Evolutionary conservation across 2,888 invertebrate species (phyloP).

Genomic region (Leptarthrus brevirostris): DNA sequence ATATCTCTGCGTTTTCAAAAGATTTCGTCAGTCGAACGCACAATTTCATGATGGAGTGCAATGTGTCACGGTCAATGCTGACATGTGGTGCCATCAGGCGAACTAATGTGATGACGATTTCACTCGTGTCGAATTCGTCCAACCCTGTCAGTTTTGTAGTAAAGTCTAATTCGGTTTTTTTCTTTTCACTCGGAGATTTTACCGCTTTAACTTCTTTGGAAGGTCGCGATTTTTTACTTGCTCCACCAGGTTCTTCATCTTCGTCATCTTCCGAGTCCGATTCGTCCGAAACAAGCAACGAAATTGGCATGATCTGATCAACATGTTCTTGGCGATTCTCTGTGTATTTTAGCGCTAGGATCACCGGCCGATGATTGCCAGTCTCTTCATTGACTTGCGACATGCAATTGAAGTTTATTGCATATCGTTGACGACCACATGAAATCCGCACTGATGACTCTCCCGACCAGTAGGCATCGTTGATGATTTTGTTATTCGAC

Average conservation of each 20-base stretch:
- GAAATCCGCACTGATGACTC: conserved; percentile 77
- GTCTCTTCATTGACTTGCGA: conserved; percentile 86
- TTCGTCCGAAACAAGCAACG: conserved; percentile 10
- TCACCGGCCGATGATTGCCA: conserved; percentile 82
- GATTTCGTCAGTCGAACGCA: conserved; percentile 80
- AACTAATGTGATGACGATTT: conserved; percentile 69
- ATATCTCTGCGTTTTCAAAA: conserved; percentile 77
- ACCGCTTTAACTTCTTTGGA: conserved; percentile 9
- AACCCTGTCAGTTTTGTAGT: conserved; percentile 59
- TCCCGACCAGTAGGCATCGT: conserved; percentile 81
- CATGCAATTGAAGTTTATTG: conserved; percentile 83
- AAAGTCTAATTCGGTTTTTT: conserved; percentile 55
- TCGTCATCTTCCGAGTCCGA: conserved; percentile 53
- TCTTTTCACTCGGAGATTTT: conserved; percentile 58
- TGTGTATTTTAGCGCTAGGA: conserved; percentile 71
- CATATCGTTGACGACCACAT: conserved; percentile 79
- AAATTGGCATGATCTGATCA: conserved; percentile 22
- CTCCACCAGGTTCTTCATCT: conserved; percentile 47
- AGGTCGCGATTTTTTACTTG: conserved; percentile 33
- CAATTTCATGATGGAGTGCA: conserved; percentile 82
- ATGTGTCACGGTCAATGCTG: conserved; percentile 74
- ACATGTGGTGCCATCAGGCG: conserved; percentile 76
- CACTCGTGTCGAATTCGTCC: conserved; percentile 61
- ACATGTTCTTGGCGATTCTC: conserved; percentile 54
- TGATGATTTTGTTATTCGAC: conserved; percentile 79